phyloP scores from a whole-genome alignment of 1,140 invertebrate genomes.

The Trissolcus basalis region DNA sequence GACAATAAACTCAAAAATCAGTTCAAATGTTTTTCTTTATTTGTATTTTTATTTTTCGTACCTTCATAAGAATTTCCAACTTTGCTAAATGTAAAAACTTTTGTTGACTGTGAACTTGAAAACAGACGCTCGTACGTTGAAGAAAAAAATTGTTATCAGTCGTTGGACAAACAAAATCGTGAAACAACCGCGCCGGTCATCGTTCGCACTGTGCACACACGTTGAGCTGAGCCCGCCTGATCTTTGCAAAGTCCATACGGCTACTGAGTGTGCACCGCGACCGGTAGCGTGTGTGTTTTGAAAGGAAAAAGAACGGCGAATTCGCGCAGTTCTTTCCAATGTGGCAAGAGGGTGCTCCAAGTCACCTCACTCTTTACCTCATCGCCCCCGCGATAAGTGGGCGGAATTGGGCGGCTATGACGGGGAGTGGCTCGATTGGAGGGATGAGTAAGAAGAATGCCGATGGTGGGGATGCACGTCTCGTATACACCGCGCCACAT shows the following conservation, averaged over 20 bases:
- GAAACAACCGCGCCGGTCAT: not conserved
- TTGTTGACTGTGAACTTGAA: too few relatives aligned
- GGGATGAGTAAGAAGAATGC: slow-evolving; percentile 34
- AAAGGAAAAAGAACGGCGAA: slow-evolving; percentile 40
- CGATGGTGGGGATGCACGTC: slow-evolving; percentile 3
- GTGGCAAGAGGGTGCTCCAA: slow-evolving; percentile 57
- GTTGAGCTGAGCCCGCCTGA: slow-evolving; percentile 19
- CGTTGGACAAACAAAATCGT: not conserved
- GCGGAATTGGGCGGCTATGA: slow-evolving; percentile 62
- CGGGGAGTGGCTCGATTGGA: slow-evolving; percentile 42
- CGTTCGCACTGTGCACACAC: slow-evolving; percentile 23
- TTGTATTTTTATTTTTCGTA: too few relatives aligned
- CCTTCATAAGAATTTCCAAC: too few relatives aligned
- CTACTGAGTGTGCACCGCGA: slow-evolving; percentile 33
- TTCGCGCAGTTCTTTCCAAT: slow-evolving; percentile 64
- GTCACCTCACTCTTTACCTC: slow-evolving; percentile 58
- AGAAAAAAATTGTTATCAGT: not conserved
- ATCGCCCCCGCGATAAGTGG: slow-evolving; percentile 56
- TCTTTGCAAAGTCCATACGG: slow-evolving; percentile 49
- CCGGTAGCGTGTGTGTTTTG: slow-evolving; percentile 35
- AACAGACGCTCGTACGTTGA: too few relatives aligned
- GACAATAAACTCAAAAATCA: not conserved
- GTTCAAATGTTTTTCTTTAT: too few relatives aligned
- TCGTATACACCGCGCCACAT: slow-evolving; percentile 13
- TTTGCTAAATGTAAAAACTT: too few relatives aligned